phyloP scores from a whole-genome alignment of 2,113 vertebrate species.

The Neopipo cinnamomea region DNA sequence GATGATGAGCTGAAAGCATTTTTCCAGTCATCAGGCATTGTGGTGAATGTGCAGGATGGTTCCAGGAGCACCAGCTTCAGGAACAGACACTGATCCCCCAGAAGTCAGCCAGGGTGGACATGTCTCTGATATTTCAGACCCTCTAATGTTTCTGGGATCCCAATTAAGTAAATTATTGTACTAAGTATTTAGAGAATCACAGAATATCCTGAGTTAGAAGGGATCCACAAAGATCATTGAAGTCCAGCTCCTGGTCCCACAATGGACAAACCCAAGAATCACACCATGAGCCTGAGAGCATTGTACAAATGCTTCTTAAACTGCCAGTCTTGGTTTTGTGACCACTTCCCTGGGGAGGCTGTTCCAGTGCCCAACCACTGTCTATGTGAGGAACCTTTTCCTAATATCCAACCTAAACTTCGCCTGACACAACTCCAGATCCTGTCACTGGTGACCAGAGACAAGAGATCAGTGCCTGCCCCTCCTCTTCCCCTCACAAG shows the following conservation, averaged over 20 bases:
- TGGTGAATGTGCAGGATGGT: rapidly evolving
- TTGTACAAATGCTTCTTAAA: neutral
- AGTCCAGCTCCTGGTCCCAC: neutral
- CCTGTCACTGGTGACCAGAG: neutral
- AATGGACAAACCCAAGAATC: neutral
- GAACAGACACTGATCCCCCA: neutral
- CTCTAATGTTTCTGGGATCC: neutral
- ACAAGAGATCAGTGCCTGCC: neutral
- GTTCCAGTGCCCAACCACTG: neutral
- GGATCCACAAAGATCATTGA: neutral
- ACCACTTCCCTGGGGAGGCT: neutral
- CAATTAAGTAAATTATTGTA: neutral
- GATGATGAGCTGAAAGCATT: neutral
- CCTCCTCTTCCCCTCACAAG: neutral
- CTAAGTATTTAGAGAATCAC: neutral
- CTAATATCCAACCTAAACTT: neutral
- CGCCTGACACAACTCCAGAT: neutral
- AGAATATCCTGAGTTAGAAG: neutral
- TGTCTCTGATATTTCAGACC: neutral
- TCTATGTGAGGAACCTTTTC: neutral
- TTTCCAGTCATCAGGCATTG: neutral
- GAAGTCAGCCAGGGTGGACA: neutral
- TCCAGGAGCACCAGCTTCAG: neutral
- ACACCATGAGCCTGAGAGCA: neutral
- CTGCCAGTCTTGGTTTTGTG: neutral